Conservation (phyloP, 2,888 invertebrate genomes). For the Archaeoteleia sp. region DNA sequence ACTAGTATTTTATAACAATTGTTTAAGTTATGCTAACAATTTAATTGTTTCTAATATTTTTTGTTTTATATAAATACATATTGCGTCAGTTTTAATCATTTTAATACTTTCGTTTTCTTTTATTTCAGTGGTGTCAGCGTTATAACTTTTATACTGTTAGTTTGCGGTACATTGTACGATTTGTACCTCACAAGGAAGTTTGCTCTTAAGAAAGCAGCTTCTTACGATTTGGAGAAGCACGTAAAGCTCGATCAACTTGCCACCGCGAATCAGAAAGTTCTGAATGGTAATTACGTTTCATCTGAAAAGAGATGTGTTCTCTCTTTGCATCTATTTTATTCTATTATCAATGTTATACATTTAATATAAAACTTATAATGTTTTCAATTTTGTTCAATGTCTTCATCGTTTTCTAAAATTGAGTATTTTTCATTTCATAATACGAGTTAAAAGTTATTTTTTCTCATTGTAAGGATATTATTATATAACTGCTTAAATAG, state of each 20-base stretch:
- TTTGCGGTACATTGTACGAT: slow-evolving; percentile 84
- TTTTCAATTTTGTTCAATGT: too few species aligned
- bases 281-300: slow-evolving; percentile 69
- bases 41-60: too few species aligned
- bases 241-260: slow-evolving; percentile 67
- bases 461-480: too few species aligned
- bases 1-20: too few species aligned
- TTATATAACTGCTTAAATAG: too few species aligned
- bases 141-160: slow-evolving; percentile 77
- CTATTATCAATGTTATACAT: background rate
- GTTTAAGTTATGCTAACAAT: too few species aligned
- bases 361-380: slow-evolving; percentile 4
- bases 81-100: slow-evolving; percentile 1
- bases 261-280: slow-evolving; percentile 60
- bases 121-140: slow-evolving; percentile 77
- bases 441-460: too few species aligned
- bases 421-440: too few species aligned
- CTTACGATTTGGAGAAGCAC: slow-evolving; percentile 71
- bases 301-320: too few species aligned
- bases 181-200: slow-evolving; percentile 73
- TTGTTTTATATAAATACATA: background rate
- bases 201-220: slow-evolving; percentile 54
- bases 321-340: background rate
- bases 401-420: too few species aligned
- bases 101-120: slow-evolving; percentile 10